Percentiles rank a stretch among this genome's conserved stretches.
Evolutionary conservation across 2,888 invertebrate genomes (phyloP).

Genomic region (Melieria picta): DNA sequence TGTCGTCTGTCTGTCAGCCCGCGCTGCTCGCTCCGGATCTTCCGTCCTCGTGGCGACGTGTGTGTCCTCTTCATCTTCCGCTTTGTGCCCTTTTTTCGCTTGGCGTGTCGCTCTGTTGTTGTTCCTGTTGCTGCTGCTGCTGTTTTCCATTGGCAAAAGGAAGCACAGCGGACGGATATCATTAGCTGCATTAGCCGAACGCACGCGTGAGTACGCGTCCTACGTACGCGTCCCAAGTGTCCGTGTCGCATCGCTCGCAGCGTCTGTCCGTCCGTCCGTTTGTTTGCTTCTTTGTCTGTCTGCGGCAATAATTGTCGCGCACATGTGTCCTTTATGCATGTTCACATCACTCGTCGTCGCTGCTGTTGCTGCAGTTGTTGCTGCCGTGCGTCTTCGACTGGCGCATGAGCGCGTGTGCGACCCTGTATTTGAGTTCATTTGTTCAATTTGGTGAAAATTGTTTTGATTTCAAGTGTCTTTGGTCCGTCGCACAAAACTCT

Average conservation of each 20-base stretch:
- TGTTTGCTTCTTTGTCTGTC: neutral
- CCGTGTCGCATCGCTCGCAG: neutral
- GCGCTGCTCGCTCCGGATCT: neutral
- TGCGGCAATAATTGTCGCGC: conserved; percentile 4
- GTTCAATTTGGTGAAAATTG: conserved; percentile 46
- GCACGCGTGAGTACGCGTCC: conserved; percentile 31
- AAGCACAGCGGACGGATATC: conserved; percentile 44
- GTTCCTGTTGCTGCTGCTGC: neutral
- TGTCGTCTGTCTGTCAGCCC: neutral
- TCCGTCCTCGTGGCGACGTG: conserved; percentile 43
- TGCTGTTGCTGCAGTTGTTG: conserved; percentile 27
- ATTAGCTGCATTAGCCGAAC: conserved; percentile 44
- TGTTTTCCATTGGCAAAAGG: conserved; percentile 31
- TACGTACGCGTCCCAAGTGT: conserved; percentile 7
- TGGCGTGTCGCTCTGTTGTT: conserved; percentile 8
- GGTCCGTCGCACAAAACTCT: conserved; percentile 10
- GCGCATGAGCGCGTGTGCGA: neutral
- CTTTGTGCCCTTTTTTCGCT: conserved; percentile 39
- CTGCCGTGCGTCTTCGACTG: neutral
- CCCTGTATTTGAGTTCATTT: conserved; percentile 32
- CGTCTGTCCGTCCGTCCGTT: conserved; percentile 1
- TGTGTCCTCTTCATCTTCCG: conserved; percentile 45
- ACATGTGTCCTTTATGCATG: conserved; percentile 30
- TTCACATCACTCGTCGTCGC: conserved; percentile 9
- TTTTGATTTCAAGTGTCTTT: conserved; percentile 47